These are phyloP conservation scores for Diploptera punctata DNA, from an alignment of 2,888 invertebrate genomes.

Conservation along the genomic window DNA sequence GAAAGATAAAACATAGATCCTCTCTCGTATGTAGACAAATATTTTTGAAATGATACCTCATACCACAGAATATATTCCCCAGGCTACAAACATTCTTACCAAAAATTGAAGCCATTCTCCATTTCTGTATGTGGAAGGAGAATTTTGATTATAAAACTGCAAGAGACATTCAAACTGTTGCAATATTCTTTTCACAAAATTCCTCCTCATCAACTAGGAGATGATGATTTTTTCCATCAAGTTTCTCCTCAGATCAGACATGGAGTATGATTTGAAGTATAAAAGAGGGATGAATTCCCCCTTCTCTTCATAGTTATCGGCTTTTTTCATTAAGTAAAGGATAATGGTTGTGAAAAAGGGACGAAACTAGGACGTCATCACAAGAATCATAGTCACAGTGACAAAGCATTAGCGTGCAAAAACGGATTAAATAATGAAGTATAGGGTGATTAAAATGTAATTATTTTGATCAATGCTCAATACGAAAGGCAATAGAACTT, in stretches of 20 bases:
- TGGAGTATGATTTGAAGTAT: constrained; percentile 28
- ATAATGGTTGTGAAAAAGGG: constrained; percentile 22
- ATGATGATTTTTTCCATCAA: constrained; percentile 28
- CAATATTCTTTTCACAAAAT: neutral
- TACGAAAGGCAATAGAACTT: too few species aligned
- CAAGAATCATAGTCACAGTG: constrained; percentile 27
- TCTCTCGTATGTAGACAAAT: too few species aligned
- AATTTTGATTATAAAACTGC: constrained; percentile 13
- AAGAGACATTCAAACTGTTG: constrained; percentile 2
- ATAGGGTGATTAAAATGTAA: too few species aligned
- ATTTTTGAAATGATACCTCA: too few species aligned
- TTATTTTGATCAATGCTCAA: too few species aligned
- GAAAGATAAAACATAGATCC: too few species aligned
- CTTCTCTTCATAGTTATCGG: constrained; percentile 31
- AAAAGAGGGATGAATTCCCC: constrained; percentile 6
- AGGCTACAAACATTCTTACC: too few species aligned
- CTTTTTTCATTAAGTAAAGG: constrained; percentile 36
- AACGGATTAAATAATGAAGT: too few species aligned
- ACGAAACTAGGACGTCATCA: constrained; percentile 20
- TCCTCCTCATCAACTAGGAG: neutral
- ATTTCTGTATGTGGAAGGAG: too few species aligned
- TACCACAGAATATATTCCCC: too few species aligned
- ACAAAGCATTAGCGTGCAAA: neutral
- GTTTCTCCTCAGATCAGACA: constrained; percentile 18
- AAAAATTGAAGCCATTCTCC: too few species aligned